Evolutionary conservation across 2,888 invertebrate genomes (phyloP).

Genomic region (Pandemis cinnamomeana): DNA sequence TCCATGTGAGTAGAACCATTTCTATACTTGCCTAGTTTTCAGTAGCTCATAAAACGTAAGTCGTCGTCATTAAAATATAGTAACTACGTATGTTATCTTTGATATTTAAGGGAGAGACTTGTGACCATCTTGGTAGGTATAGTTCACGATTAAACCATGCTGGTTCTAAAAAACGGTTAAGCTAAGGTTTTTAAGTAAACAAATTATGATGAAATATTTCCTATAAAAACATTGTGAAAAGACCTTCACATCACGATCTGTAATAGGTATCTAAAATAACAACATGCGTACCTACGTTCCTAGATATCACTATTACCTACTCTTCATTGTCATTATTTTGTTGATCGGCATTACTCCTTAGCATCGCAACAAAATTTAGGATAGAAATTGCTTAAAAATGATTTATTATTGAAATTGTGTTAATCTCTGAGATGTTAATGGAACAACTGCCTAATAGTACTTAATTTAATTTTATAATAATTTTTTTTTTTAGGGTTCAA

Average conservation of each 20-base stretch:
- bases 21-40: slow-evolving; percentile 65
- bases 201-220: slow-evolving; percentile 1
- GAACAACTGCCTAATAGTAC: background rate
- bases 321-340: slow-evolving; percentile 50
- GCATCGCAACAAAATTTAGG: slow-evolving; percentile 45
- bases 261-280: slow-evolving; percentile 39
- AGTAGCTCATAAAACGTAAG: slow-evolving; percentile 53
- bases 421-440: background rate
- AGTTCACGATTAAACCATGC: slow-evolving; percentile 67
- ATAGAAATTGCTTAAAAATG: slow-evolving; percentile 11
- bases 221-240: slow-evolving; percentile 5
- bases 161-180: slow-evolving; percentile 48
- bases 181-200: slow-evolving; percentile 20
- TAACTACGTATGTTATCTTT: slow-evolving; percentile 56
- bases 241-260: background rate
- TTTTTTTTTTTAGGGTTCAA: slow-evolving; percentile 50
- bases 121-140: slow-evolving; percentile 64
- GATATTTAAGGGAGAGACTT: slow-evolving; percentile 82
- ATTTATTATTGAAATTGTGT: background rate
- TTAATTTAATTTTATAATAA: slow-evolving; percentile 13
- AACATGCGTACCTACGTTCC: slow-evolving; percentile 40
- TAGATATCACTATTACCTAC: background rate
- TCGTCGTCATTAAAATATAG: slow-evolving; percentile 50
- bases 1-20: slow-evolving; percentile 63
- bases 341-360: slow-evolving; percentile 64